These are phyloP conservation scores for Spondyliosoma cantharus DNA, from an alignment of 2,797 vertebrate genomes.

Conservation along the genomic window DNA sequence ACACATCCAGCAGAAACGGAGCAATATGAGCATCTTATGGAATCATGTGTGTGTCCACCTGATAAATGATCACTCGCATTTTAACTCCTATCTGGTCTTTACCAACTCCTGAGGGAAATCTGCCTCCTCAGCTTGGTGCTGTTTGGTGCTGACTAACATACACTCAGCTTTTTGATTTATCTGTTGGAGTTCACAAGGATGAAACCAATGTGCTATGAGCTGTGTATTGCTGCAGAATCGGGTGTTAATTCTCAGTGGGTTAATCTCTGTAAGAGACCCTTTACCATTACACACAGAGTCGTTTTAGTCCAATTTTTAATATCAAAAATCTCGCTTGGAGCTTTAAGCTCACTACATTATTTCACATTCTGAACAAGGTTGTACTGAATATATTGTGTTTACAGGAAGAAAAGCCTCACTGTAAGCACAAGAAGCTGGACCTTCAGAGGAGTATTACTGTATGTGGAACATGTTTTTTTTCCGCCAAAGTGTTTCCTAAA, in stretches of 20 bases:
- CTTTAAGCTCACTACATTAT: constrained; percentile 1
- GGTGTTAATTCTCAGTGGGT: constrained; percentile 9
- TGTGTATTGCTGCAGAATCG: not conserved
- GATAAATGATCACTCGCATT: not conserved
- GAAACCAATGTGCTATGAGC: not conserved
- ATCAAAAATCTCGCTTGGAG: constrained; percentile 30
- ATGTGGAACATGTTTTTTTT: constrained; percentile 45
- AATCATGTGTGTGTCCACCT: not conserved
- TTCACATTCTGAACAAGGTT: constrained; percentile 2
- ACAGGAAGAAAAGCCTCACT: constrained; percentile 26
- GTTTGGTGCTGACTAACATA: not conserved
- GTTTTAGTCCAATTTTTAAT: not conserved
- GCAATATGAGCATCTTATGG: not conserved
- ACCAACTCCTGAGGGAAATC: not conserved
- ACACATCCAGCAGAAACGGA: not conserved
- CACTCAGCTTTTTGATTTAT: not conserved
- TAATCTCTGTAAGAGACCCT: not conserved
- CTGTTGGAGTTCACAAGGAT: not conserved
- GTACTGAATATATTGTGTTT: constrained; percentile 16
- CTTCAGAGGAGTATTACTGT: constrained; percentile 50
- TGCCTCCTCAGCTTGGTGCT: not conserved
- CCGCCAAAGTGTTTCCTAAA: constrained; percentile 43
- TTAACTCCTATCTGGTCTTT: constrained; percentile 3
- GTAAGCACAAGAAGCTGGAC: constrained; percentile 58
- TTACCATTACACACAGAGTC: not conserved